phyloP scores from a whole-genome alignment of 2,888 invertebrate genomes.

The Myopa tessellatipennis region DNA sequence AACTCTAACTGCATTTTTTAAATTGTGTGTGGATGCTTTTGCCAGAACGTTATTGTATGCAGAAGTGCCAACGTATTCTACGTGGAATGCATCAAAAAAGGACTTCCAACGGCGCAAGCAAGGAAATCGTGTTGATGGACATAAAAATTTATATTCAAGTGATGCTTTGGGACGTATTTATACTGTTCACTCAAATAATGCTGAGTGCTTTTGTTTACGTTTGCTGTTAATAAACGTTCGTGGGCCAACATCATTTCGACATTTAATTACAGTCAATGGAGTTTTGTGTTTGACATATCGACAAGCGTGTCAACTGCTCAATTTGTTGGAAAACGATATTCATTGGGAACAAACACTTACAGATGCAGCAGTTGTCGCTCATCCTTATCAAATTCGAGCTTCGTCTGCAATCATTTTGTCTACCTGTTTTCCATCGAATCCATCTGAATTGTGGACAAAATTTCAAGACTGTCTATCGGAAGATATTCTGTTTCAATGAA shows the following conservation, averaged over 20 bases:
- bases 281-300: slow-evolving; percentile 48
- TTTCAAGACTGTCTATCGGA: slow-evolving; percentile 45
- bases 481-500: slow-evolving; percentile 2
- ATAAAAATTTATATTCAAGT: neutral
- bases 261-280: slow-evolving; percentile 57
- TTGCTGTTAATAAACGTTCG: slow-evolving; percentile 56
- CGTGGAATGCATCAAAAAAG: too few species aligned
- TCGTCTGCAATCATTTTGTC: slow-evolving; percentile 49
- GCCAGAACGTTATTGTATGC: too few species aligned
- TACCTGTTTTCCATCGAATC: slow-evolving; percentile 47
- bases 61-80: too few species aligned
- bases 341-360: slow-evolving; percentile 48
- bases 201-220: neutral
- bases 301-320: slow-evolving; percentile 57
- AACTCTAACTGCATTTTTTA: too few species aligned
- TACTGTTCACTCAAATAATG: neutral
- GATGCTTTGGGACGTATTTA: slow-evolving; percentile 5
- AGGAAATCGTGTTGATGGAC: too few species aligned
- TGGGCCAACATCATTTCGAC: slow-evolving; percentile 57
- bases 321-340: slow-evolving; percentile 56
- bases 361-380: slow-evolving; percentile 38
- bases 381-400: slow-evolving; percentile 42
- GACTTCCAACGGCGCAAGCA: too few species aligned
- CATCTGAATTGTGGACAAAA: slow-evolving; percentile 46
- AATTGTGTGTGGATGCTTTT: too few species aligned